These are phyloP conservation scores for Bovichtus variegatus DNA, from an alignment of 2,797 vertebrate genomes.

Conservation along the genomic window DNA sequence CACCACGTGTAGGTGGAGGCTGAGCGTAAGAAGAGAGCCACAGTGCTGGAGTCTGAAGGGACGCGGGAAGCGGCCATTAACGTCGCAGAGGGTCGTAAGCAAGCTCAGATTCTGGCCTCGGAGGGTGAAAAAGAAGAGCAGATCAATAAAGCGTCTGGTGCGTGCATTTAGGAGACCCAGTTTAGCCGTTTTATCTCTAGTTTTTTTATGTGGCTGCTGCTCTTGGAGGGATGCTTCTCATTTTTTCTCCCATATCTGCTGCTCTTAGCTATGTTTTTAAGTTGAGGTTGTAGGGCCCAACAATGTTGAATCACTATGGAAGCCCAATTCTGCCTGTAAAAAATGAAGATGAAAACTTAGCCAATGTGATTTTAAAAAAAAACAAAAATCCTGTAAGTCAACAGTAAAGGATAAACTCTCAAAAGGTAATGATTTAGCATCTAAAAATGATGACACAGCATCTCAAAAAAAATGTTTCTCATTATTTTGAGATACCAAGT, in stretches of 20 bases:
- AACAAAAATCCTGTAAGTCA: too few relatives aligned
- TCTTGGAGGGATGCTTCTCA: neutral
- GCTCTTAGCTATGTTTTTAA: neutral
- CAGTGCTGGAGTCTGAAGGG: conserved; percentile 96
- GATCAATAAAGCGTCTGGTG: conserved; percentile 95
- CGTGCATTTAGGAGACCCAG: conserved; percentile 8
- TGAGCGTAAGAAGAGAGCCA: conserved; percentile 94
- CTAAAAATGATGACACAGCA: too few relatives aligned
- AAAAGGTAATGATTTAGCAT: too few relatives aligned
- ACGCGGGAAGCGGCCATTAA: conserved; percentile 94
- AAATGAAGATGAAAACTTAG: too few relatives aligned
- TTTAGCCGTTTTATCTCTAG: neutral
- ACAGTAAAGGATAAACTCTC: too few relatives aligned
- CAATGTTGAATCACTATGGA: too few relatives aligned
- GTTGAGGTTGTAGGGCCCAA: neutral
- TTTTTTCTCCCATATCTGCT: neutral
- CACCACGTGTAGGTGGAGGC: conserved; percentile 90
- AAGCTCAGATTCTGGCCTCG: conserved; percentile 95
- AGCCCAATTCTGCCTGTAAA: too few relatives aligned
- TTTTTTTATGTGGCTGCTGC: neutral
- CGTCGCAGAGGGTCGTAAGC: conserved; percentile 94
- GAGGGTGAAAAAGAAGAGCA: conserved; percentile 93
- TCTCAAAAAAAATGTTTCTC: too few relatives aligned
- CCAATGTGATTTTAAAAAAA: too few relatives aligned
- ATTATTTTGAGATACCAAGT: too few relatives aligned